phyloP scores from a whole-genome alignment of 2,888 invertebrate species.

The Caenorhabditis macrosperma region DNA sequence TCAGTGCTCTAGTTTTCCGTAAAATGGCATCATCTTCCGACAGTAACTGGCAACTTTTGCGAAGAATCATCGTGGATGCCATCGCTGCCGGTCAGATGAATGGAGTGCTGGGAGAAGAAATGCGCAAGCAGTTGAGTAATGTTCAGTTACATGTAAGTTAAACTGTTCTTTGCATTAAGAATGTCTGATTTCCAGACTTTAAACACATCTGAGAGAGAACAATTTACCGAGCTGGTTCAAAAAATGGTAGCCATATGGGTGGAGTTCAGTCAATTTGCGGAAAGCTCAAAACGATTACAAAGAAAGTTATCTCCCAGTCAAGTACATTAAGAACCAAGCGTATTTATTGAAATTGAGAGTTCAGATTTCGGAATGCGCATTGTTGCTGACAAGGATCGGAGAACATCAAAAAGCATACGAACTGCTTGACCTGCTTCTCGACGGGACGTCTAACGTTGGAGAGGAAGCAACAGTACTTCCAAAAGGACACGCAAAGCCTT shows the following conservation, averaged over 20 bases:
- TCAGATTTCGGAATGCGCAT: conserved; percentile 67
- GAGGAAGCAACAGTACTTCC: conserved; percentile 64
- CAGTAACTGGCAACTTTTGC: conserved; percentile 61
- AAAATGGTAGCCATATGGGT: conserved; percentile 69
- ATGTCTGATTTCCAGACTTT: conserved; percentile 58
- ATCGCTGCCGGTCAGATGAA: conserved; percentile 64
- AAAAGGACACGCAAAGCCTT: conserved; percentile 31
- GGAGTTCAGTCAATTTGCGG: conserved; percentile 70
- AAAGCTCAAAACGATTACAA: conserved; percentile 59
- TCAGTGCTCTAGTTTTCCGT: conserved; percentile 56
- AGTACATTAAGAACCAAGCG: neutral
- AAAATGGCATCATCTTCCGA: conserved; percentile 44
- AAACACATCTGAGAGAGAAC: conserved; percentile 58
- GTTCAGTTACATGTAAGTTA: conserved; percentile 64
- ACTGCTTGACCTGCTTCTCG: conserved; percentile 62
- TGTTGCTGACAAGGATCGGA: conserved; percentile 64
- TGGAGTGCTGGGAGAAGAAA: conserved; percentile 17
- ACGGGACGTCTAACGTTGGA: conserved; percentile 56
- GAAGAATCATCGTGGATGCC: conserved; percentile 67
- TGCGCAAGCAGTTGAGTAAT: conserved; percentile 64
- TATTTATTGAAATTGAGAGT: neutral
- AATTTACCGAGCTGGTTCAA: conserved; percentile 61
- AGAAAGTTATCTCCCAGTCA: conserved; percentile 62
- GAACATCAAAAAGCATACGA: conserved; percentile 66
- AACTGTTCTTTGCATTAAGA: neutral